Percentiles rank a stretch among this genome's conserved stretches.
These are phyloP conservation scores for Calephelis nemesis DNA, from an alignment of 1,140 invertebrate species.

Conservation along the genomic window DNA sequence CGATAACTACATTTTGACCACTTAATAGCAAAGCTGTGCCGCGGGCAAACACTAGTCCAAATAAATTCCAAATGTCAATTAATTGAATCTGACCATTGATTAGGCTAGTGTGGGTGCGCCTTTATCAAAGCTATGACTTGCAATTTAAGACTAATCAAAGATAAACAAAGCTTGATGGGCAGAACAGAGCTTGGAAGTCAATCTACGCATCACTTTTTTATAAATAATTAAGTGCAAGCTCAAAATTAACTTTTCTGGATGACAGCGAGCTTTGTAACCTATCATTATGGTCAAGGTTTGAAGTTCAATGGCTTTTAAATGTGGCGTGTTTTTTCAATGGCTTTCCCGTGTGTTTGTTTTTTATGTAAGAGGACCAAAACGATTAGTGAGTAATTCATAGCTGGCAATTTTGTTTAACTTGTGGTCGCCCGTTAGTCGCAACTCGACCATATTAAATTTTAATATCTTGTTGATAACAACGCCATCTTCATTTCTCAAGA, in stretches of 20 bases:
- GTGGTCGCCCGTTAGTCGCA: no score
- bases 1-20: no score
- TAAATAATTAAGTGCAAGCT: conserved; percentile 51
- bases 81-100: conserved; percentile 16
- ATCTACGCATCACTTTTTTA: conserved; percentile 34
- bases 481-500: no score
- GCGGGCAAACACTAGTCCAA: no score
- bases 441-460: no score
- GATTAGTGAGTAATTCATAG: not conserved
- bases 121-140: conserved; percentile 48
- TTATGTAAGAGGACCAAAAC: not conserved
- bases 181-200: conserved; percentile 20
- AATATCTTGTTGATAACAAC: no score
- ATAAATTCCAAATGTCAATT: not conserved
- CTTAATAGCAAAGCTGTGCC: no score
- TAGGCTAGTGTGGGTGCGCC: conserved; percentile 15
- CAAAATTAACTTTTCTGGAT: conserved; percentile 65
- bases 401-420: not conserved
- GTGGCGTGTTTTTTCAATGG: conserved; percentile 13
- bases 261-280: conserved; percentile 50
- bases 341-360: not conserved
- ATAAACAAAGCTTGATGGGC: conserved; percentile 55
- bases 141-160: conserved; percentile 58
- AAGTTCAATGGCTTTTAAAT: conserved; percentile 42
- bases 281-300: conserved; percentile 45